These are phyloP conservation scores for Drosophila neutralis DNA, from an alignment of 2,888 invertebrate species.

Conservation along the genomic window DNA sequence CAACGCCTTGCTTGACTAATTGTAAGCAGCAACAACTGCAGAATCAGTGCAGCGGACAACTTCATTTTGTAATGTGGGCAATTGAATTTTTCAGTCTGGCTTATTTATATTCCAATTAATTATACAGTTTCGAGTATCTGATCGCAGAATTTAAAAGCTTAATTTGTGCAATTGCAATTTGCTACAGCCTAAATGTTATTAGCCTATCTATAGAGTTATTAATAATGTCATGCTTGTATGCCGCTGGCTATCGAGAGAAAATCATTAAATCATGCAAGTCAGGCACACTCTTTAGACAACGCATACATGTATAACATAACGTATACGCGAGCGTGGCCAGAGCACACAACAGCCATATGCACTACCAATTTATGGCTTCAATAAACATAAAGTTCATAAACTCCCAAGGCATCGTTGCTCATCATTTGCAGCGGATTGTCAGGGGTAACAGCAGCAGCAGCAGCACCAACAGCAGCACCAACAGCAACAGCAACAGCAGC, in stretches of 20 bases:
- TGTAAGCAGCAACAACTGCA: neutral
- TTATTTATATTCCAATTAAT: slow-evolving; percentile 9
- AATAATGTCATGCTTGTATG: slow-evolving; percentile 11
- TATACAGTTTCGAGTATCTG: slow-evolving; percentile 7
- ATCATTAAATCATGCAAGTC: slow-evolving; percentile 32
- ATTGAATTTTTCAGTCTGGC: neutral
- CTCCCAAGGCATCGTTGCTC: slow-evolving; percentile 77
- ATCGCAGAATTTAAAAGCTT: slow-evolving; percentile 20
- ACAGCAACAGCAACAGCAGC: slow-evolving; percentile 17
- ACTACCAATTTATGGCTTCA: slow-evolving; percentile 79
- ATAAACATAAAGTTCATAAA: slow-evolving; percentile 81
- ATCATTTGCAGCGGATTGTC: slow-evolving; percentile 74
- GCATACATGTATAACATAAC: slow-evolving; percentile 32
- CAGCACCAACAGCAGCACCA: slow-evolving; percentile 16
- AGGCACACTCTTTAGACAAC: slow-evolving; percentile 3
- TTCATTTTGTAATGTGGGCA: slow-evolving; percentile 9
- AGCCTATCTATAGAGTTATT: slow-evolving; percentile 13
- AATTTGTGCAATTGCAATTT: slow-evolving; percentile 45
- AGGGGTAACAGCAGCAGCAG: slow-evolving; percentile 37
- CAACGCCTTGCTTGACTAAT: neutral
- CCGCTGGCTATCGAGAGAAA: slow-evolving; percentile 1
- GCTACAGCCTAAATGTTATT: slow-evolving; percentile 7
- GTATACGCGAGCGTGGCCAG: slow-evolving; percentile 49
- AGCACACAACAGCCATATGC: slow-evolving; percentile 57
- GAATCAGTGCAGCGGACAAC: neutral